phyloP scores from a whole-genome alignment of 1,140 invertebrate species.

The Tetraneura akinire region DNA sequence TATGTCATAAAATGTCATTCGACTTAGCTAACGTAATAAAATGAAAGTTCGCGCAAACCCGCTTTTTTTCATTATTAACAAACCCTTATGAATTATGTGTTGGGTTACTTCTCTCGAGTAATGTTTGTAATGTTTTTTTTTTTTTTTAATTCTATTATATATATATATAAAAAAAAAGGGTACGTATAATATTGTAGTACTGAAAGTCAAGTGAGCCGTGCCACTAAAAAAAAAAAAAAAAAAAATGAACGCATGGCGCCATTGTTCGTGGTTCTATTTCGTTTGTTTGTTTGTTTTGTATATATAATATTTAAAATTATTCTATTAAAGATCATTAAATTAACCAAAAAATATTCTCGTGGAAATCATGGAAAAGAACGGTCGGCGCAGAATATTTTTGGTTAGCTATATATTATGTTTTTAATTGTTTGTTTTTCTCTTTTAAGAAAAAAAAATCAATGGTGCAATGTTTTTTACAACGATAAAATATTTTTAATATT shows the following conservation, averaged over 20 bases:
- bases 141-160: too few relatives aligned
- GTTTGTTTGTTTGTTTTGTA: too few relatives aligned
- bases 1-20: conserved; percentile 32
- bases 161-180: background rate
- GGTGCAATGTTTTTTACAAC: too few relatives aligned
- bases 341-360: background rate
- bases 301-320: conserved; percentile 7
- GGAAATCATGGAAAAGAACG: background rate
- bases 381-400: background rate
- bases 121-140: conserved; percentile 21
- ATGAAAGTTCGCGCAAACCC: background rate
- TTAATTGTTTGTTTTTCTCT: background rate
- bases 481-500: too few relatives aligned
- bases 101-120: conserved; percentile 18
- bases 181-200: background rate
- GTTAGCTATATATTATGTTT: background rate
- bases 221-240: too few relatives aligned
- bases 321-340: conserved; percentile 20
- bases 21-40: conserved; percentile 29
- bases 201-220: conserved; percentile 9
- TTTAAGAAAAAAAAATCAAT: background rate
- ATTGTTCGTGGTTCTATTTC: conserved; percentile 3
- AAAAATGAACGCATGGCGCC: background rate
- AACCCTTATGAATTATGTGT: background rate
- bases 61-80: background rate